Base-by-base conservation (phyloP, 1,140 invertebrate genomes). In the Pectinophora gossypiella region DNA sequence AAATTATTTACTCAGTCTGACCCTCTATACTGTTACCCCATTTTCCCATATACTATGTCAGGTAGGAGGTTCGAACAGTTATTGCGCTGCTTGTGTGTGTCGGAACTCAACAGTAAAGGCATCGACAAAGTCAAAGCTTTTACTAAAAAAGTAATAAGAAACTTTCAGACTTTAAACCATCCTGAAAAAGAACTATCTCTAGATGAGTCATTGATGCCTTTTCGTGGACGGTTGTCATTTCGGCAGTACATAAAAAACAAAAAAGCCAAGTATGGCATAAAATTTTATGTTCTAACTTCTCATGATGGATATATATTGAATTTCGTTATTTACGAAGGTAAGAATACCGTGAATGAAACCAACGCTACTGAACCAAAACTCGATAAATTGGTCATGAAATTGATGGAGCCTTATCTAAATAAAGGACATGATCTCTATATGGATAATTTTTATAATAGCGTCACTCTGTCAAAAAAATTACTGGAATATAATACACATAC, bases 401-500 rank as follows among this genome's bases (percentile, higher is more conserved):
- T 48, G 27, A 16, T 48, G 19, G 13, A 12, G 3, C 27, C 27
- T 1, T 36, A 38, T 36, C 15, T 48, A 19, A 4, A 19, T 1
- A 36, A 35, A 20, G 47, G 47, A 2, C 47, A 48, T 12, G 2
- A 48, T 5, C 2, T 48, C 5, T 48, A 35, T 19, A 48, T 48
- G 19, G 27, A 48, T 36, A 48, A 48, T 21, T 48, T 20, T n/a
- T 48, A 48, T 38, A 48, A 48, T 38, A 19, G 16, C 2, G 7
- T 20, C 3, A n/a, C 7, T 12, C 18, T 48, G 1, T 16, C 47
- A 9, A 3, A 19, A 20, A 48, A 48, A 19, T 16, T 48, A 6
- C n/a, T 48, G 16, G 18, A 48, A 19, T 15, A 0, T 10, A 13
- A 48, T 12, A 48, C 47, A 2, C 32, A 48, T 18, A 19, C 13